A percentile compares a stretch with the other conserved stretches of the same genome.
These are phyloP conservation scores for Drosophila simulans DNA, from an alignment of 1,140 invertebrate species.

Conservation along the genomic window DNA sequence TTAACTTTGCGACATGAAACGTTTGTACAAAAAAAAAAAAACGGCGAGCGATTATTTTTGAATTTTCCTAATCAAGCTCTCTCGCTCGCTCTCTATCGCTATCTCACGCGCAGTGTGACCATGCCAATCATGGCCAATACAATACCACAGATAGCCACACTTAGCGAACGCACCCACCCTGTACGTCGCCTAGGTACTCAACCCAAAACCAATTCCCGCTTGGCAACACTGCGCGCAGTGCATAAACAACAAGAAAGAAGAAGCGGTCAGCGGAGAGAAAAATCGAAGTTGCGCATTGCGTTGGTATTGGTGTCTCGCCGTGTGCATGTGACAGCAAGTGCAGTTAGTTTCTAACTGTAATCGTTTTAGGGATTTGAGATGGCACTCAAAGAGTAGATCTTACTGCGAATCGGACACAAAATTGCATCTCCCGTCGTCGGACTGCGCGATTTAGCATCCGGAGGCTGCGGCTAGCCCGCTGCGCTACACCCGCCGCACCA, in stretches of 20 bases:
- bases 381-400: background rate
- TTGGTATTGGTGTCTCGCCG: background rate
- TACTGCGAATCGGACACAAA: background rate
- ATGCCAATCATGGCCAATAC: background rate
- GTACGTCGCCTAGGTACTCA: no score
- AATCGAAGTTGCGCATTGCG: background rate
- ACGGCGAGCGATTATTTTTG: background rate
- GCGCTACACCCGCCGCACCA: no score
- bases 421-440: no score
- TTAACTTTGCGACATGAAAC: slow-evolving; percentile 9
- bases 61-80: background rate
- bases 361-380: background rate
- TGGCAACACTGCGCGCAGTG: background rate
- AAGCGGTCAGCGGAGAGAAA: background rate
- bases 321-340: slow-evolving; percentile 3
- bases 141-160: background rate
- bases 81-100: background rate
- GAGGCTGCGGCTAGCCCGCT: no score
- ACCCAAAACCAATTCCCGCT: background rate
- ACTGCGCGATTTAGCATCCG: no score
- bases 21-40: background rate
- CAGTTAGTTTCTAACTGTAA: slow-evolving; percentile 6
- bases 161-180: background rate
- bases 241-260: slow-evolving; percentile 11
- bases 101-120: background rate